Evolutionary conservation across 2,113 vertebrate genomes (phyloP).

Genomic region (Ivindomyrus marchei): DNA sequence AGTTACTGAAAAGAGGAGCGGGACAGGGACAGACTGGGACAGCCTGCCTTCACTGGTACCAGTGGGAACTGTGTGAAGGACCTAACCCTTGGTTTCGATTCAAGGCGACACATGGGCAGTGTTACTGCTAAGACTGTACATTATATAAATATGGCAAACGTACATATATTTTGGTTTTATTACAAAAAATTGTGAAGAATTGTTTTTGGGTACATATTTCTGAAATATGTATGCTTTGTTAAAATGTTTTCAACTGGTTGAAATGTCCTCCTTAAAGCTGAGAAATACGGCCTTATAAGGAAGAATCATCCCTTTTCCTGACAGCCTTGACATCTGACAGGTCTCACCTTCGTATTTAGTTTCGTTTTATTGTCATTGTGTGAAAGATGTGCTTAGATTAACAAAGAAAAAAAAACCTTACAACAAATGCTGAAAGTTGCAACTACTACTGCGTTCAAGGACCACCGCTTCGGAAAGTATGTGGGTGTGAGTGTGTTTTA

Average conservation of each 20-base stretch:
- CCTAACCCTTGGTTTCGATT: not conserved
- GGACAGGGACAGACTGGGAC: not conserved
- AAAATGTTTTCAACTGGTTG: not conserved
- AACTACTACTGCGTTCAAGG: constrained; percentile 49
- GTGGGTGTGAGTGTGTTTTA: constrained; percentile 50
- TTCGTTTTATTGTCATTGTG: not conserved
- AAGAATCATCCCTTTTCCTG: not conserved
- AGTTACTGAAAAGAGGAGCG: constrained; percentile 46
- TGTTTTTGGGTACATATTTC: constrained; percentile 40
- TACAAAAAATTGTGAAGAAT: constrained; percentile 11
- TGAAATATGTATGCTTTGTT: constrained; percentile 27
- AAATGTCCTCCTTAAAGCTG: not conserved
- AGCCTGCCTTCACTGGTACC: not conserved
- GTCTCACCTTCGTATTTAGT: not conserved
- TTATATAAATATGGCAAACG: not conserved
- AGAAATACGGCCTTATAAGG: not conserved
- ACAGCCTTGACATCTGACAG: not conserved
- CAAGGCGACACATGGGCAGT: not conserved
- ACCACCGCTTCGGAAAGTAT: constrained; percentile 56
- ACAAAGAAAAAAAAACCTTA: not conserved
- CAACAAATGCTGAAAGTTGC: constrained; percentile 35
- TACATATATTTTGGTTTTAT: constrained; percentile 12
- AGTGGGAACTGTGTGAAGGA: not conserved
- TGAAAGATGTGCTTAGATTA: not conserved
- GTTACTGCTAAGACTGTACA: constrained; percentile 19